These are phyloP conservation scores for Cyprinus carpio DNA, from an alignment of 2,113 vertebrate genomes.

Conservation along the genomic window DNA sequence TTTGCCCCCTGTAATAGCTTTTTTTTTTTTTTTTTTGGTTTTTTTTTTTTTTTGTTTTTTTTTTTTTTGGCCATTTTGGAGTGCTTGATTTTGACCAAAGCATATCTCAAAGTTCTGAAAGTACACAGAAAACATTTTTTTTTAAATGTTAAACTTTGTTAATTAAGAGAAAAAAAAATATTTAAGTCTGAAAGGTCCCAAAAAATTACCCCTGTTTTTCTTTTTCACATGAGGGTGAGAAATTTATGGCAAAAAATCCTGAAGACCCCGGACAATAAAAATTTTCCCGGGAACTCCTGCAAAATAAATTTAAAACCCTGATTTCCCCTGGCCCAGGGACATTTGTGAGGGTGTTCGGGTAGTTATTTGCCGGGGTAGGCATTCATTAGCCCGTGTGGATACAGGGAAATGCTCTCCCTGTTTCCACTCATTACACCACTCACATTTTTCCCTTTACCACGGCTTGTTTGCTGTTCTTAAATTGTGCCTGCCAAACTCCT, in stretches of 20 bases:
- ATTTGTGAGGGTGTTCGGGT: neutral
- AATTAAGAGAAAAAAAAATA: no score
- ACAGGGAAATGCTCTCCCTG: neutral
- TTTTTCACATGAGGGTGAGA: no score
- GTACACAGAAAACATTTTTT: no score
- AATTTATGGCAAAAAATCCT: no score
- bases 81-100: no score
- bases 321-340: neutral
- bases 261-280: neutral
- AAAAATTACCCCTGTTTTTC: no score
- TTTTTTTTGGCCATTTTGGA: neutral
- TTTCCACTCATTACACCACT: constrained; percentile 35
- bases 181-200: no score
- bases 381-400: constrained; percentile 35
- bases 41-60: no score
- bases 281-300: neutral
- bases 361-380: neutral
- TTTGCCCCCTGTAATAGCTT: neutral
- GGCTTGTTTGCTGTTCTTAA: constrained; percentile 49
- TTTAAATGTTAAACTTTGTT: no score
- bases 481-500: constrained; percentile 31
- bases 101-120: no score
- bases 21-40: neutral
- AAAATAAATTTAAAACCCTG: constrained; percentile 26
- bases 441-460: neutral